phyloP scores from a whole-genome alignment of 1,140 invertebrate genomes.

The Nymphalis io region DNA sequence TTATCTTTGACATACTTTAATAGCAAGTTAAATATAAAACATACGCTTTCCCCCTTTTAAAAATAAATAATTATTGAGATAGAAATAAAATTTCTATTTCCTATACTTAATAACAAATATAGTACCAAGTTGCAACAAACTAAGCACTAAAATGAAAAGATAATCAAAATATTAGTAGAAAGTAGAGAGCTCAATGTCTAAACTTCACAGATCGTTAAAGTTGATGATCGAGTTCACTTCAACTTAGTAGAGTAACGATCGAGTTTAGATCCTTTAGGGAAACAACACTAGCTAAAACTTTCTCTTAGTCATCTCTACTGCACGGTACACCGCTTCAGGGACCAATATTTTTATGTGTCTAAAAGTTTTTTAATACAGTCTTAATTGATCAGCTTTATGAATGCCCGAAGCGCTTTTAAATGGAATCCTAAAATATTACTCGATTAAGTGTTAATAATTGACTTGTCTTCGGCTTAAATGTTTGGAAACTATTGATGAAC shows the following conservation, averaged over 20 bases:
- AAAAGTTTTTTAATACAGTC: constrained; percentile 49
- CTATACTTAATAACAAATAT: too few species aligned
- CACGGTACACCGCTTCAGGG: constrained; percentile 32
- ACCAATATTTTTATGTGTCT: constrained; percentile 43
- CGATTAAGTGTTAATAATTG: constrained; percentile 59
- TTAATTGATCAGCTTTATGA: constrained; percentile 48
- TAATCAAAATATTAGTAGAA: constrained; percentile 56
- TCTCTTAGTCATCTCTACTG: constrained; percentile 41
- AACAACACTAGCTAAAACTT: constrained; percentile 61
- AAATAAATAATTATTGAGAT: too few species aligned
- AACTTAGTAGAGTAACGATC: constrained; percentile 52
- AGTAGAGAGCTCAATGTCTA: constrained; percentile 57
- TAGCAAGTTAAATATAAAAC: too few species aligned
- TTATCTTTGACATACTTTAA: too few species aligned
- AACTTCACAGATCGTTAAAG: constrained; percentile 67
- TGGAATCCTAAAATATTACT: constrained; percentile 58
- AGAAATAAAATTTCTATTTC: too few species aligned
- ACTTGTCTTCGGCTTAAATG: constrained; percentile 61
- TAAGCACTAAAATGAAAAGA: not conserved
- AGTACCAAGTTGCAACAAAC: not conserved
- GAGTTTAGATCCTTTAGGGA: constrained; percentile 62
- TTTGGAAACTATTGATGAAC: constrained; percentile 47
- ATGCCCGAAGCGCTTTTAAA: constrained; percentile 58
- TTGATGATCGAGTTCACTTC: constrained; percentile 67
- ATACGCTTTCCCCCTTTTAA: too few species aligned